Evolutionary conservation across 1,140 invertebrate genomes (phyloP).

Genomic region (Drosophila sp.): DNA sequence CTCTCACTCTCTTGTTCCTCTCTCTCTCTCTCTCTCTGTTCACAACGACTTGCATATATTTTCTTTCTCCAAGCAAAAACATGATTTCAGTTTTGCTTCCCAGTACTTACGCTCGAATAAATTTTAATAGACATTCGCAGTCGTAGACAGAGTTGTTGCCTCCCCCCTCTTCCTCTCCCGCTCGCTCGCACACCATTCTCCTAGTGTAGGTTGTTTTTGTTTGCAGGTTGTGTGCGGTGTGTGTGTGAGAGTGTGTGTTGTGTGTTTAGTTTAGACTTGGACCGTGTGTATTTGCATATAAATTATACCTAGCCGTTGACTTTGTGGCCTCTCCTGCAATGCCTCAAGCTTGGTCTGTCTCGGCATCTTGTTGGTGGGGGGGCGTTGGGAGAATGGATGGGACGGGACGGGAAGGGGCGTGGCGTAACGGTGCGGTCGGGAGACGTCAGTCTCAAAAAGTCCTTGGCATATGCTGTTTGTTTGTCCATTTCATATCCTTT

Average conservation of each 20-base stretch:
- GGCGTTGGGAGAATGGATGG: background rate
- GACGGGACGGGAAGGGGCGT: background rate
- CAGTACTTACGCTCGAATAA: conserved; percentile 79
- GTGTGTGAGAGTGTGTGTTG: conserved; percentile 41
- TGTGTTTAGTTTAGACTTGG: conserved; percentile 57
- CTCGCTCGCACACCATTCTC: background rate
- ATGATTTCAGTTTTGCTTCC: conserved; percentile 76
- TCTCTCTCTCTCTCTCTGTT: conserved; percentile 8
- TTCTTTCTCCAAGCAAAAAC: conserved; percentile 69
- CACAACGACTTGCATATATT: conserved; percentile 60
- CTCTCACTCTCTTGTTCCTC: conserved; percentile 6
- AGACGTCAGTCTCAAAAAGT: conserved; percentile 9
- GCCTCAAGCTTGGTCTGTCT: conserved; percentile 66
- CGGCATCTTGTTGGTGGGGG: conserved; percentile 5
- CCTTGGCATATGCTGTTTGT: conserved; percentile 72
- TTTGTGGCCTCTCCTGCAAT: conserved; percentile 75
- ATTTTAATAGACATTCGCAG: conserved; percentile 79
- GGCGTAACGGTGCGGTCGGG: background rate
- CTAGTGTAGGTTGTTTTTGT: conserved; percentile 11
- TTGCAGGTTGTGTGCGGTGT: conserved; percentile 38
- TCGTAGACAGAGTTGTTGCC: conserved; percentile 42
- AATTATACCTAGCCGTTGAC: conserved; percentile 79
- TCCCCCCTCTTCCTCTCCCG: background rate
- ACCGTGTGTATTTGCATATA: conserved; percentile 80
- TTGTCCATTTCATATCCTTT: conserved; percentile 75